Evolutionary conservation across 2,113 vertebrate species (phyloP).

Genomic region (Xerus inauris): DNA sequence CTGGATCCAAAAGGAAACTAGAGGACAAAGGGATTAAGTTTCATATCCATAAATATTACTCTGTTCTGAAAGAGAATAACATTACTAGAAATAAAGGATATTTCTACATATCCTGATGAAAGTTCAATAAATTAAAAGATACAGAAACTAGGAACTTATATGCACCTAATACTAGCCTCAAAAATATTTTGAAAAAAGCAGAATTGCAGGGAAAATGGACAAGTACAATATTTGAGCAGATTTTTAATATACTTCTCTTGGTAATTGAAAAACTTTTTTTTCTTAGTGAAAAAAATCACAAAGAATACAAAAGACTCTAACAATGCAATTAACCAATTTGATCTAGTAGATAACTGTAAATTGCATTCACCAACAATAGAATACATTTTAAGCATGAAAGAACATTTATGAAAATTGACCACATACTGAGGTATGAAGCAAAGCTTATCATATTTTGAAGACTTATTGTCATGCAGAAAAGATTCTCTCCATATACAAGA

Average conservation of each 20-base stretch:
- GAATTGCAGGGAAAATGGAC: not conserved
- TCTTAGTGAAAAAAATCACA: conserved; percentile 40
- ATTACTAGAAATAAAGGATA: not conserved
- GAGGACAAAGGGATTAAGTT: not conserved
- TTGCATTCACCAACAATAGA: not conserved
- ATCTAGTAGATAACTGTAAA: conserved; percentile 3
- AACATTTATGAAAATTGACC: conserved; percentile 47
- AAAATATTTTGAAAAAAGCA: conserved; percentile 17
- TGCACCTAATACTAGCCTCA: not conserved
- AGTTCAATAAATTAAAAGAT: not conserved
- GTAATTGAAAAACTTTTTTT: conserved; percentile 60
- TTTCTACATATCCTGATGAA: not conserved
- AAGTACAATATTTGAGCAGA: not conserved
- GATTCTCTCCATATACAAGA: not conserved
- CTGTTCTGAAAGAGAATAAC: not conserved
- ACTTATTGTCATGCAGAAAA: not conserved
- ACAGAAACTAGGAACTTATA: not conserved
- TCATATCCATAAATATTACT: not conserved
- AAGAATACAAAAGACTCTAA: conserved; percentile 52
- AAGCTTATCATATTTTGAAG: conserved; percentile 44
- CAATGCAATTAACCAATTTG: conserved; percentile 56
- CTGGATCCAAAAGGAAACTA: not conserved
- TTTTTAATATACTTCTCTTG: not conserved
- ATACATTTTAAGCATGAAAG: conserved; percentile 47
- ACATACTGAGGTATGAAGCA: not conserved